Base-by-base conservation (phyloP, 2,113 vertebrate species). In the Gavialis gangeticus region DNA sequence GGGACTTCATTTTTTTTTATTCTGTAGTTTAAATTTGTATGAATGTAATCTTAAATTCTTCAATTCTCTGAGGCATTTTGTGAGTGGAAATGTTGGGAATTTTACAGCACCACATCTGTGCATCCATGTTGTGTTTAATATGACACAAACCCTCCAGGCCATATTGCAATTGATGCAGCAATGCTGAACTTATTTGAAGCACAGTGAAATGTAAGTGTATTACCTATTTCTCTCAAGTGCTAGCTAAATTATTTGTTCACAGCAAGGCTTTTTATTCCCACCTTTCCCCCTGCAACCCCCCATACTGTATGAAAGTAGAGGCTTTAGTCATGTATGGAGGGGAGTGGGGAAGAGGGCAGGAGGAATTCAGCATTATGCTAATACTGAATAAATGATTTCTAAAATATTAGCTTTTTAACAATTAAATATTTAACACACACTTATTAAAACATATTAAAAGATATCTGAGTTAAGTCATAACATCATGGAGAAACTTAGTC, bases 31-130 rank as follows among this genome's bases (percentile, higher is more conserved):
- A 88, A 94, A 97, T 97, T 93, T 82, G 79, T 88, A 97, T 93
- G 95, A 96, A 95, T 92, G 87, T 96, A 94, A 92, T 94, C 85
- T 94, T 93, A 94, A 97, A 94, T 91, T 95, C 85, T 92, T 94
- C 81, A 87, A 78, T 91, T 96, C 94, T 89, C 88, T 73, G 4
- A 77, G 75, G 90, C 91, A 97, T 82, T 93, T 58, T 73, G 25
- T 85, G 80, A 93, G 80, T 81, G 55, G 57, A 79, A 79, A 59
- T 56, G 82, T 78, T 87, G 75, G 54, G 66, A 63, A 87, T 96
- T 94, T 88, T 92, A 94, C 67, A 94, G 88, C 80, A 92, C 62
- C n/a, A 4, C 83, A 97, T 93, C 95, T 96, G 92, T 95, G 93
- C 81, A 93, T 87, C 86, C 89, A 92, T 83, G 22, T 30, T 93